These are phyloP conservation scores for Aspiorhynchus laticeps DNA, from an alignment of 2,113 vertebrate genomes.

Conservation along the genomic window DNA sequence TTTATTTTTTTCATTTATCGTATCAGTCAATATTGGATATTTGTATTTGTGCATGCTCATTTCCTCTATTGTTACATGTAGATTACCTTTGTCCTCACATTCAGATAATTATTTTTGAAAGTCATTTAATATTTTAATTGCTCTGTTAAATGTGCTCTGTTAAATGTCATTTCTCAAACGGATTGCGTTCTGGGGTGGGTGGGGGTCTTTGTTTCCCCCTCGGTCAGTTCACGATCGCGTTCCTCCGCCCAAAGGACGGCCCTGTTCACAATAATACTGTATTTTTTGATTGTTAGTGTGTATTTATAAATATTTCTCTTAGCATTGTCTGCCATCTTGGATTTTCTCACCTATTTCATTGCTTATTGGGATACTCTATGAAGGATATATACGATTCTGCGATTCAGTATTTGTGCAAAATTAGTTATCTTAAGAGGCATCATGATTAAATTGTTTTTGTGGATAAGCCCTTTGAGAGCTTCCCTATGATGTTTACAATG, in stretches of 20 bases:
- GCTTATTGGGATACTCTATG: not conserved
- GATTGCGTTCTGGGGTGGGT: too few relatives aligned
- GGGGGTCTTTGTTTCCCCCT: too few relatives aligned
- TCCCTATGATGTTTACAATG: not conserved
- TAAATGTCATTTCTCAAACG: too few relatives aligned
- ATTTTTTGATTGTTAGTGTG: not conserved
- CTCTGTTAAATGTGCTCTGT: too few relatives aligned
- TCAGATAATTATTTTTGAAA: too few relatives aligned
- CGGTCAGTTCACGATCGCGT: too few relatives aligned
- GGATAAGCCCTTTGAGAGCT: not conserved
- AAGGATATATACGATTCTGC: not conserved
- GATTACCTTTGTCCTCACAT: not conserved
- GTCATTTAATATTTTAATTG: not conserved
- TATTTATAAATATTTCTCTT: not conserved
- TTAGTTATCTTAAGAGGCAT: not conserved
- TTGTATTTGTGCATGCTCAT: not conserved
- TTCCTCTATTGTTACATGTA: not conserved
- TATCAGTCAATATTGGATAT: not conserved
- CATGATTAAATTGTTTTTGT: not conserved
- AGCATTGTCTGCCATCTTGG: not conserved
- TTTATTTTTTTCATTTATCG: too few relatives aligned
- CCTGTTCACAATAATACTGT: not conserved
- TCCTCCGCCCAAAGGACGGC: too few relatives aligned
- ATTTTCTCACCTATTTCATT: not conserved
- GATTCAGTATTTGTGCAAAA: not conserved